Base-by-base conservation (phyloP, 2,113 vertebrate species). In the Neoarius graeffei region DNA sequence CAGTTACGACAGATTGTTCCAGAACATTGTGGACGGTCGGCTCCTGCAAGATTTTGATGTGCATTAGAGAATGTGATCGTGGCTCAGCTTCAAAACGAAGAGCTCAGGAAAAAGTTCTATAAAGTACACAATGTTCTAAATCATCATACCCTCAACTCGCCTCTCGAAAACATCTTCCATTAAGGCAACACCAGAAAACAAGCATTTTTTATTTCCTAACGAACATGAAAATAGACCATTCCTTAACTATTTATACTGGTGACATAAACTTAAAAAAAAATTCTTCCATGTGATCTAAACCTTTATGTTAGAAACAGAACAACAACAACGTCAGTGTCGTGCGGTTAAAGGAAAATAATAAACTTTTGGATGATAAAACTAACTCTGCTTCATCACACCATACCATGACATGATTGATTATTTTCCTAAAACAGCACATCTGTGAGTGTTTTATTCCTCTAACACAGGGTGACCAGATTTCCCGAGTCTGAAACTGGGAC, bases 1-100 rank as follows among this genome's bases (percentile, higher is more conserved):
- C 91, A 93, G 92, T 93, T 90, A 92, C 82, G 27, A 88, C 67
- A 85, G 92, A 92, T 90, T 81, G 88, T 86, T 91, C 87, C 83
- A 91, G 90, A 89, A 60, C 35, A 27, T 15, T 25, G 30, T 8
- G 10, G 54, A 15, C 1, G 15, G 6, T 57, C 52, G 15, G 11
- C 9, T 56, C 25, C 52, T 56, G 8, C 52, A n/a, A 56, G 54
- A 3, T 57, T 17, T 15, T 4, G 15, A 17, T 0, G n/a, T 62
- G n/a, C 15, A 0, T 64, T 85, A 30, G 35, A 14, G 64, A 77
- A 85, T 10, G 9, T 25, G 23, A 80, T 50, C 0, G 7, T 13
- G 25, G 10, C 48, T 27, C 19, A 27, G 82, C 27, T 30, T 71
- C 17, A 25, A 30, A 71, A 15, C 13, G 5, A 73, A 42, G 17